Conservation (phyloP, 2,888 invertebrate genomes). For the Melanargia galathea region DNA sequence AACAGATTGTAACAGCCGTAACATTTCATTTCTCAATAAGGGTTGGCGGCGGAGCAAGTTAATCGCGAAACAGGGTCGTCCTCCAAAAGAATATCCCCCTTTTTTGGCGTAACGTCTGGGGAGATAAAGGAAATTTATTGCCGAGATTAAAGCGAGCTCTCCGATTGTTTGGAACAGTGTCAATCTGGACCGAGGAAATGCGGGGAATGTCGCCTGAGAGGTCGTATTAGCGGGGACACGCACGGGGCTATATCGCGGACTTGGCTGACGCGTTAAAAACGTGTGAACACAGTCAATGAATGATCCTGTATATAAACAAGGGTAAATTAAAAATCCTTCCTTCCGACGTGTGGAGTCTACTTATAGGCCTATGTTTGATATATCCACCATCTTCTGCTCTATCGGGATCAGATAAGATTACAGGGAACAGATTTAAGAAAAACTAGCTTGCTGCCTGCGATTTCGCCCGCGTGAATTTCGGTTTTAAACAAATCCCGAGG, state of each 20-base stretch:
- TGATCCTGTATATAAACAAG: too few species aligned
- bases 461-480: too few species aligned
- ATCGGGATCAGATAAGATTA: too few species aligned
- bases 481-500: too few species aligned
- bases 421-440: too few species aligned
- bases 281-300: too few species aligned
- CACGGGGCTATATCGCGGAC: slow-evolving; percentile 6
- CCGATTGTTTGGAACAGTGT: slow-evolving; percentile 69
- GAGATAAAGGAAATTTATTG: slow-evolving; percentile 76
- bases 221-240: slow-evolving; percentile 35
- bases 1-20: slow-evolving; percentile 8
- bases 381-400: too few species aligned
- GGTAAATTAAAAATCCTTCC: too few species aligned
- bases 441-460: too few species aligned
- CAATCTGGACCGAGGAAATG: slow-evolving; percentile 60
- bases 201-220: slow-evolving; percentile 46
- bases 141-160: slow-evolving; percentile 65
- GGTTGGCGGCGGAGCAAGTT: slow-evolving; percentile 43
- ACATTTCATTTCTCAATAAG: slow-evolving; percentile 26
- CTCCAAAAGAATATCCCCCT: slow-evolving; percentile 50
- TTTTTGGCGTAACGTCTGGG: slow-evolving; percentile 50
- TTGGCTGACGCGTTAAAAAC: not conserved
- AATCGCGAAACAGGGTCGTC: slow-evolving; percentile 53
- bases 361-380: too few species aligned
- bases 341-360: too few species aligned